Conservation (phyloP, 2,797 vertebrate genomes). For the Aplochiton taeniatus region DNA sequence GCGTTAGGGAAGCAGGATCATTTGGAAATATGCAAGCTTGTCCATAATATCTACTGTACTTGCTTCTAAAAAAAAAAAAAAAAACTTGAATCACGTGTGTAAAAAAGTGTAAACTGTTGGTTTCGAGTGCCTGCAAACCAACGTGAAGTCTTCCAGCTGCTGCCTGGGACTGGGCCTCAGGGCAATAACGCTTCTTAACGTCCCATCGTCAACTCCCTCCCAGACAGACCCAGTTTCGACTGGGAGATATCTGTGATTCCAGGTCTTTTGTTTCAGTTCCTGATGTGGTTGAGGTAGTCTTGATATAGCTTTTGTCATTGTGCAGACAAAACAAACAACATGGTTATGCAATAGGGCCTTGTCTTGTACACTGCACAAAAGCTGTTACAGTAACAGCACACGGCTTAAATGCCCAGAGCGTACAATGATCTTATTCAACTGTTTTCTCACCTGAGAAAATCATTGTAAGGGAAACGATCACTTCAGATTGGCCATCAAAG, state of each 20-base stretch:
- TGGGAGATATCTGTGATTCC: neutral
- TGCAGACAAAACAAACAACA: neutral
- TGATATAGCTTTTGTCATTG: neutral
- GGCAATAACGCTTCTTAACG: slow-evolving; percentile 62
- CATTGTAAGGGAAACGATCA: slow-evolving; percentile 21
- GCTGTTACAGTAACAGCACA: slow-evolving; percentile 8
- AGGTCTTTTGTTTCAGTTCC: neutral
- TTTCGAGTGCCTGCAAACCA: slow-evolving; percentile 57
- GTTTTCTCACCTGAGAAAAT: slow-evolving; percentile 17
- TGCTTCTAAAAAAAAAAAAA: slow-evolving; percentile 7
- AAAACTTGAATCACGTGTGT: slow-evolving; percentile 33
- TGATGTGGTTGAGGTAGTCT: neutral
- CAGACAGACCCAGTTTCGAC: neutral
- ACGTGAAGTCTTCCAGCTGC: slow-evolving; percentile 41
- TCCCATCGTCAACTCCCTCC: slow-evolving; percentile 37
- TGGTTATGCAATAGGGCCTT: neutral
- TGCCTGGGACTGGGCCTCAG: slow-evolving; percentile 52
- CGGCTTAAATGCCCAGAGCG: neutral
- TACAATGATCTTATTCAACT: neutral
- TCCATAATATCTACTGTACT: slow-evolving; percentile 13
- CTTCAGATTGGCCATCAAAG: slow-evolving; percentile 25
- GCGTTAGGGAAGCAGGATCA: neutral
- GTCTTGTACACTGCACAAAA: neutral
- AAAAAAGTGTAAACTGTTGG: slow-evolving; percentile 61
- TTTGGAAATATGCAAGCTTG: slow-evolving; percentile 16